Base-by-base conservation (phyloP, 2,888 invertebrate species). In the Litoditis marina region DNA sequence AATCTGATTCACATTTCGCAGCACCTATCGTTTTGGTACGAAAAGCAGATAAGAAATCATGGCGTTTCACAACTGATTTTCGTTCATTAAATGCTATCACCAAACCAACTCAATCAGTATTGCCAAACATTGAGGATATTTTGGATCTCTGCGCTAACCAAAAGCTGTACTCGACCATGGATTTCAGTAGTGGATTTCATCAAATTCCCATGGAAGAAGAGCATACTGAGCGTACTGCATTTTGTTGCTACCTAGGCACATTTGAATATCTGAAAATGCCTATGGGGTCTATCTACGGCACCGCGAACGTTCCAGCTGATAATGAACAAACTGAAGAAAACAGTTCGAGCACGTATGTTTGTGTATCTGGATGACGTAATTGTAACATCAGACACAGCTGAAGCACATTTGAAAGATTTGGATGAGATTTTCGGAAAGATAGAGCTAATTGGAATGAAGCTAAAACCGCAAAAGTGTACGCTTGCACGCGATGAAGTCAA, bases 211-310 rank as follows among this genome's bases (percentile, higher is more conserved):
- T 66, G 44, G 28, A 46, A 2, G 32, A 53, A 19, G 42, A 32
- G 2, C 53, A 60, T 42, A 44, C 27, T 13, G 50, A 66, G 7
- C 30, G 60, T 13, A 63, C 63, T 0, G 66, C 69, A 0, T 69
- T 69, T 30, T 16, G 39, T 1, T 32, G 25, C n/a, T 39, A 28
- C 19, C 1, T 44, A 3, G 69, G 66, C 0, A 11, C 19, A 0
- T 58, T 36, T 19, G 57, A 63, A 19, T 64, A 32, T n/a, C 2
- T 36, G 6, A 7, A 44, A 31, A 51, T 64, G 60, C 58, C 66
- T 1, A 63, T 66, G 61, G 68, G 68, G 13, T 32, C 66, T 13
- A 52, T 25, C 2, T 53, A 56, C 1, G 56, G 56, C 6, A 63
- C 66, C 7, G 49, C 25, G 0, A 62, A 59, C 0, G 66, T 66